Evolutionary conservation across 2,797 vertebrate species (phyloP), one percentile per base, ranked within the genome.

Genomic region (Rhinichthys osculus): DNA sequence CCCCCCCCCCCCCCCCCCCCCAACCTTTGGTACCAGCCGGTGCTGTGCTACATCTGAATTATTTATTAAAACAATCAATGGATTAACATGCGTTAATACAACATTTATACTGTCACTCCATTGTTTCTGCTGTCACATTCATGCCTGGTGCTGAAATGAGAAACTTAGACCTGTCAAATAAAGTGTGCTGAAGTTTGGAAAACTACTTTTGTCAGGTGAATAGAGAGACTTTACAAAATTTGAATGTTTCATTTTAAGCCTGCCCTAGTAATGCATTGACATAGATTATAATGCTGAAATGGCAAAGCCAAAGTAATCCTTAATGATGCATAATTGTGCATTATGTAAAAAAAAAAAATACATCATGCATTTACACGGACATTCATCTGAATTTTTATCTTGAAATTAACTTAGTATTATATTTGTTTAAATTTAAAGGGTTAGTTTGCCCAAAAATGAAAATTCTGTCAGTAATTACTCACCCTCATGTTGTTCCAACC

Each of bases 1-100:
- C 83, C 50, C 81, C 54, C 44, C 38, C 54, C 62, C 57, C 57
- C 21, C 76, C 54, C 77, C 23, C 21, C 33, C 44, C 17, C 10
- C 30, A 30, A 30, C 6, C 19, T 70, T 62, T 30, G 78, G 83
- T 85, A 57, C 70, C 73, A 82, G 81, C 81, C 76, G 50, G 80
- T 72, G 80, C 59, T 66, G 27, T 66, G 47, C 70, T 78, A 71
- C 78, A 44, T 73, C 76, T 85, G 84, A 85, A 85, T 85, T 66
- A 79, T 85, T 85, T 72, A 80, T 80, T 64, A 52, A 2, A n/a
- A 64, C 69, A 62, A 38, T 71, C 21, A 62, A 27, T 50, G 16
- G 54, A 73, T 85, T 80, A 64, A 79, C 13, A 64, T 44, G 42
- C 30, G 10, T 73, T 62, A 59, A 44, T 66, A 40, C 42, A 66